Evolutionary conservation across 1,140 invertebrate species (phyloP).

Genomic region (Drosophila bocqueti): DNA sequence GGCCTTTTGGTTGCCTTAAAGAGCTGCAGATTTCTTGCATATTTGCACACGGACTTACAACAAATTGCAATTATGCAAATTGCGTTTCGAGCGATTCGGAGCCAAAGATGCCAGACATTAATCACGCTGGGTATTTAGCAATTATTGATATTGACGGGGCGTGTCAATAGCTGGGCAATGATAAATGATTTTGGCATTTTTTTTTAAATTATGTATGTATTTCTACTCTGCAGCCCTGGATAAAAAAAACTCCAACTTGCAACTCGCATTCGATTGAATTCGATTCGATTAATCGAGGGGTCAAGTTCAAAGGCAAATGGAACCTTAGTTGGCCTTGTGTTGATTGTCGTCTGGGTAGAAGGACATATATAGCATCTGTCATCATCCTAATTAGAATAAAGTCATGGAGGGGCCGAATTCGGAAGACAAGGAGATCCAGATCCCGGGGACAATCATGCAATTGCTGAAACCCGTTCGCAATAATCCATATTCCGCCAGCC

Average conservation of each 20-base stretch:
- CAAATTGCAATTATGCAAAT: slow-evolving; percentile 83
- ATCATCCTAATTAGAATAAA: not conserved
- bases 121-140: slow-evolving; percentile 71
- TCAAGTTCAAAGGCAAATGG: slow-evolving; percentile 47
- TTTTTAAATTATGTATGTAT: not conserved
- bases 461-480: slow-evolving; percentile 14
- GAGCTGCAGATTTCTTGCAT: slow-evolving; percentile 68
- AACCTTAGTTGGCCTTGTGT: slow-evolving; percentile 13
- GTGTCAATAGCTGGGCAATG: slow-evolving; percentile 58
- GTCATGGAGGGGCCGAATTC: not conserved
- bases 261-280: slow-evolving; percentile 18
- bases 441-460: not conserved
- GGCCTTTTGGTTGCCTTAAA: slow-evolving; percentile 67
- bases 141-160: slow-evolving; percentile 75
- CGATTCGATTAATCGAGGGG: slow-evolving; percentile 13
- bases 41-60: slow-evolving; percentile 78
- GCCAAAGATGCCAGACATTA: slow-evolving; percentile 69
- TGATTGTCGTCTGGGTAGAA: not conserved
- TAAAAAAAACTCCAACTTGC: slow-evolving; percentile 2
- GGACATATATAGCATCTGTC: not conserved
- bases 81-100: slow-evolving; percentile 17
- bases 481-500: not conserved
- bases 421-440: not conserved
- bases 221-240: slow-evolving; percentile 15
- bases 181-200: slow-evolving; percentile 60